Base-by-base conservation (phyloP, 1,140 invertebrate species). In the Lineus longissimus region DNA sequence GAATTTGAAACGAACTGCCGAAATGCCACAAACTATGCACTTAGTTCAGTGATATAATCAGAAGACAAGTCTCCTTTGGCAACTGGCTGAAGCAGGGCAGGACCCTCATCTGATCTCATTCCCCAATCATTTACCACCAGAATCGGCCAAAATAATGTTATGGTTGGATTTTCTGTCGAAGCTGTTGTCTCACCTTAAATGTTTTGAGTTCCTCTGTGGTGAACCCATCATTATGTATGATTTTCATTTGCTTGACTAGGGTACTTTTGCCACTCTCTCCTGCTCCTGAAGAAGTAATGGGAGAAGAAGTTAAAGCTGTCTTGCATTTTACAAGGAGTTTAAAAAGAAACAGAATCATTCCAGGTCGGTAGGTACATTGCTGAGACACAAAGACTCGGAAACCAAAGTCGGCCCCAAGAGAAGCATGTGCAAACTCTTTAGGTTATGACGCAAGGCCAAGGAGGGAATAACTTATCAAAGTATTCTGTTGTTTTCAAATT, bases 211-310 rank as follows among this genome's bases (percentile, higher is more conserved):
- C 77, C 31, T 90, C 86, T 86, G 94, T 91, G 80, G 91, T 96
- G 86, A 97, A 97, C 71, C 94, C 94, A 87, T 98, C 95, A 69
- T 98, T 95, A 86, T 99, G 97, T 73, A 99, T 88, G 83, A 99
- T 99, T 79, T 96, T 90, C 97, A 99, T 99, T 86, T 99, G 97
- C 85, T 99, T 99, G 71, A 99, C 95, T 80, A 99, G 96, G 67
- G 97, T 99, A 76, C 94, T 97, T 86, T 99, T 99, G 68, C 97
- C 97, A 61, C 94, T 97, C 83, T 87, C 73, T 76, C 84, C 67
- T 83, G 76, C 75, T 15, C 79, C 79, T 77, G 67, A 67, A 62
- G n/a, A 55, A 27, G 62, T 33, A 33, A 62, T 9, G 6, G 7
- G 23, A 60, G 2, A 30, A 25, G 17, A 13, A 51, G 6, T 22